A percentile compares a stretch with the other conserved stretches of the same genome.
Conservation (phyloP, 2,888 invertebrate species). For the Sericinus montela region DNA sequence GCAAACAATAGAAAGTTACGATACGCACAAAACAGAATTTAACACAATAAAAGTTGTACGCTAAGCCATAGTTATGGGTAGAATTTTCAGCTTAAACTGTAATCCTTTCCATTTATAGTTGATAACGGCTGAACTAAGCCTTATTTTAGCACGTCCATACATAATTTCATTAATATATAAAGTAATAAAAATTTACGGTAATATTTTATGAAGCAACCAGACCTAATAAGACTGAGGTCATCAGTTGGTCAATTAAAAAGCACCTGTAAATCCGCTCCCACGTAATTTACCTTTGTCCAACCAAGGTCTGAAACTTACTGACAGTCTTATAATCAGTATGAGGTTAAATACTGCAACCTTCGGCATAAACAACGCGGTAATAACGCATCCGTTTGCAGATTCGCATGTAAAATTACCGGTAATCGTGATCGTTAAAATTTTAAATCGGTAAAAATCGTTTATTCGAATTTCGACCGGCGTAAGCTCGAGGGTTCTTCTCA, state of each 20-base stretch:
- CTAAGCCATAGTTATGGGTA: no score
- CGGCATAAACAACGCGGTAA: constrained; percentile 32
- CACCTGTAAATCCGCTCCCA: constrained; percentile 23
- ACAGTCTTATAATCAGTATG: constrained; percentile 19
- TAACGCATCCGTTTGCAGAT: constrained; percentile 33
- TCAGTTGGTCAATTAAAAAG: constrained; percentile 32
- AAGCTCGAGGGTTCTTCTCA: background rate
- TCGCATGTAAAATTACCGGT: constrained; percentile 38
- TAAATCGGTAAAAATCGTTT: constrained; percentile 30
- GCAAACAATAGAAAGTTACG: no score
- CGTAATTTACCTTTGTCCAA: constrained; percentile 22
- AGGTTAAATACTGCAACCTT: constrained; percentile 30
- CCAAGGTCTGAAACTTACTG: constrained; percentile 26
- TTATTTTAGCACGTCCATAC: background rate
- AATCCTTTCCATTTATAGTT: no score
- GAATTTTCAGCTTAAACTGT: no score
- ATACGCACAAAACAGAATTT: no score
- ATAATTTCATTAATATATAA: constrained; percentile 6
- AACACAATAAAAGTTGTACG: no score
- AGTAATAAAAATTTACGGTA: no score
- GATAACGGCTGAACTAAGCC: no score
- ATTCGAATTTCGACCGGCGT: background rate
- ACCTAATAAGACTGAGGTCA: constrained; percentile 9
- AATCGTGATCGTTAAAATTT: constrained; percentile 33
- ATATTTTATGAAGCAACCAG: constrained; percentile 17